Conservation (phyloP, 1,140 invertebrate genomes). For the Drosophila kurseongensis region DNA sequence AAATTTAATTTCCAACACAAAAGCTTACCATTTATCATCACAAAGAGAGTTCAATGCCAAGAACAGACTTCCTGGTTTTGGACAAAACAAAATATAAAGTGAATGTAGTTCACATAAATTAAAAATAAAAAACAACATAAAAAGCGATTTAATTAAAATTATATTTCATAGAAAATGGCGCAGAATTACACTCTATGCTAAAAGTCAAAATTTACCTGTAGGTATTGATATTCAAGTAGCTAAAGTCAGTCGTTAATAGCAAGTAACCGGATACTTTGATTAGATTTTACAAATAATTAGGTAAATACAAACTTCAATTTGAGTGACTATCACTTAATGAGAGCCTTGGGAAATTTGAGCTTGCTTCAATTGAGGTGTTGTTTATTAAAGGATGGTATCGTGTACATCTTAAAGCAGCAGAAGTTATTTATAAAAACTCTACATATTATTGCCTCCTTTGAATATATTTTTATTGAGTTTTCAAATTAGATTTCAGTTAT, state of each 20-base stretch:
- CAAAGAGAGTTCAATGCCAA: constrained; percentile 18
- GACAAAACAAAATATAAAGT: not conserved
- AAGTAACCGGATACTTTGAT: constrained; percentile 23
- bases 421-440: too few relatives aligned
- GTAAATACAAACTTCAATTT: constrained; percentile 5
- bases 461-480: too few relatives aligned
- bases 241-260: not conserved
- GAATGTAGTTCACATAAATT: not conserved
- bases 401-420: too few relatives aligned
- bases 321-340: not conserved
- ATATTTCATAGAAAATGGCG: not conserved
- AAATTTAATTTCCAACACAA: constrained; percentile 18
- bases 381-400: not conserved
- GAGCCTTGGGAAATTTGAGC: not conserved
- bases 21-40: constrained; percentile 11
- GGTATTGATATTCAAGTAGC: not conserved
- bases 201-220: not conserved
- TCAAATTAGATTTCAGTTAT: too few relatives aligned
- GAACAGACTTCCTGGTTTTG: constrained; percentile 2
- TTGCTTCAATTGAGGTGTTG: not conserved
- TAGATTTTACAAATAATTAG: not conserved
- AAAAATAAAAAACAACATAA: not conserved
- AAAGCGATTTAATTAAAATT: not conserved
- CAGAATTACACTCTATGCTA: not conserved
- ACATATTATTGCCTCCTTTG: too few relatives aligned